phyloP scores from a whole-genome alignment of 2,797 vertebrate species.

The Helarctos malayanus region DNA sequence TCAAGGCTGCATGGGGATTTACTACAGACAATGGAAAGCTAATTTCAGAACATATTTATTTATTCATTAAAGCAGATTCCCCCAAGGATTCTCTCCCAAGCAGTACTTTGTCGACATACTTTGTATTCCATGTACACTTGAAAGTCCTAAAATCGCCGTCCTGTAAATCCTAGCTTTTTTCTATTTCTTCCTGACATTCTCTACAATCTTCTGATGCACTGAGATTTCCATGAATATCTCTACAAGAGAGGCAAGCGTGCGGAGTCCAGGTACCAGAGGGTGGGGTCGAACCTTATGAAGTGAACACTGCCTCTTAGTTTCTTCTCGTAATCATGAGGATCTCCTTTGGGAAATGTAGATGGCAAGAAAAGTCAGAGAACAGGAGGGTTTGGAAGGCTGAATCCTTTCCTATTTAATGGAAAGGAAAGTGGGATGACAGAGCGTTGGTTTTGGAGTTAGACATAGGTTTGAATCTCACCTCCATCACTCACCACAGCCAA shows the following conservation, averaged over 20 bases:
- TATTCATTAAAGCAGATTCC: conserved; percentile 72
- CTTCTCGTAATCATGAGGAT: neutral
- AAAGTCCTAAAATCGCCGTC: conserved; percentile 34
- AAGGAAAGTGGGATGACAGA: neutral
- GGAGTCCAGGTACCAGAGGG: neutral
- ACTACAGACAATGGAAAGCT: conserved; percentile 64
- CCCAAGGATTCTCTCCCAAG: conserved; percentile 23
- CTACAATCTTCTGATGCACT: neutral
- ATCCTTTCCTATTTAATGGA: neutral
- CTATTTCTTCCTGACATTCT: conserved; percentile 54
- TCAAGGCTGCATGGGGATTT: conserved; percentile 17
- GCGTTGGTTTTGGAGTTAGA: neutral
- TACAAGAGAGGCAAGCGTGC: neutral
- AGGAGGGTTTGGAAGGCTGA: neutral
- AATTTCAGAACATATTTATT: conserved; percentile 71
- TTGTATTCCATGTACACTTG: conserved; percentile 26
- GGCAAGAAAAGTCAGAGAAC: neutral
- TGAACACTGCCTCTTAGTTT: neutral
- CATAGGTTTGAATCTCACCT: neutral
- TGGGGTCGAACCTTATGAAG: neutral
- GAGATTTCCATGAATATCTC: conserved; percentile 35
- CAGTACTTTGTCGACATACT: conserved; percentile 33
- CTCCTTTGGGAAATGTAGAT: neutral
- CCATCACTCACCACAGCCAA: neutral
- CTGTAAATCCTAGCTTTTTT: neutral